Conservation (phyloP, 2,113 vertebrate genomes). For the Pica pica region DNA sequence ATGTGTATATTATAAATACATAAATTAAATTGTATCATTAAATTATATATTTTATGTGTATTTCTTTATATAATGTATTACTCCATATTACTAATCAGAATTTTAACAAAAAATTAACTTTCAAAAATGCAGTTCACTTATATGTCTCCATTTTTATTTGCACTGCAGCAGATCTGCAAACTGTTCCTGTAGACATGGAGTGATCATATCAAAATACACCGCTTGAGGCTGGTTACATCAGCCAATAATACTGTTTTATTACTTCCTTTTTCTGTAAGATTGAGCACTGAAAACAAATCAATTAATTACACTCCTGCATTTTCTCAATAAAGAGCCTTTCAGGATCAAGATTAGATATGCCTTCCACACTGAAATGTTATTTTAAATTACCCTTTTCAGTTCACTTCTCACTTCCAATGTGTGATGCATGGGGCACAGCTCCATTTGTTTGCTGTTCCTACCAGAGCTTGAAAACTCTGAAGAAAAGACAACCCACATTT, state of each 20-base stretch:
- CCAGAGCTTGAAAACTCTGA: not conserved
- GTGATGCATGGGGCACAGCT: not conserved
- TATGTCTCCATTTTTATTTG: not conserved
- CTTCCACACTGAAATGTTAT: not conserved
- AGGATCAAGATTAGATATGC: not conserved
- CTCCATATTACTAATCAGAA: not conserved
- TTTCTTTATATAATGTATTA: not conserved
- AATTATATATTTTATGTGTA: not conserved
- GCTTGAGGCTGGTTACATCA: not conserved
- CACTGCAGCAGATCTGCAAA: not conserved
- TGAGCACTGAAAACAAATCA: not conserved
- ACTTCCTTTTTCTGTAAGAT: not conserved
- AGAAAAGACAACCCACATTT: not conserved
- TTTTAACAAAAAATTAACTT: not conserved
- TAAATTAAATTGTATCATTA: not conserved
- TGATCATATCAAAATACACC: not conserved
- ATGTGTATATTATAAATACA: not conserved
- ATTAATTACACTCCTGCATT: not conserved
- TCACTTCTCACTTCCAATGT: not conserved
- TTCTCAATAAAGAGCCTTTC: not conserved
- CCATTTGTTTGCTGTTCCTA: slow-evolving; percentile 13
- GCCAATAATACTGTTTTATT: not conserved
- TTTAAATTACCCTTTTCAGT: not conserved
- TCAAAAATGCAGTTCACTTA: not conserved
- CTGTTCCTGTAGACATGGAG: not conserved